phyloP scores from a whole-genome alignment of 2,113 vertebrate genomes.

The pig (Sus scrofa) region T2T-Sscrofa CM000812.6:50044001-50044500 shows the following conservation, averaged over 20 bases:
- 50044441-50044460: slow-evolving; percentile 23
- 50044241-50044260: background rate
- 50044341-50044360: background rate
- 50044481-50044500: slow-evolving; percentile 53
- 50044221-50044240: slow-evolving; percentile 39
- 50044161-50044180: slow-evolving; percentile 11
- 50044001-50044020: slow-evolving; percentile 38
- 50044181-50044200: background rate
- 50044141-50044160: background rate
- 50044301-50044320: background rate
- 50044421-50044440: slow-evolving; percentile 58
- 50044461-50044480: slow-evolving; percentile 41
- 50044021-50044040: slow-evolving; percentile 14
- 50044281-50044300: background rate
- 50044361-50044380: background rate
- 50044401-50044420: slow-evolving; percentile 29
- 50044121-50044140: background rate
- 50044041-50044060: slow-evolving; percentile 55
- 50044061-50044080: slow-evolving; percentile 36
- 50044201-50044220: background rate
- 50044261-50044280: background rate
- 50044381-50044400: slow-evolving; percentile 33
- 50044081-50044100: slow-evolving; percentile 21
- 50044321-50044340: background rate
- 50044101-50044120: slow-evolving; percentile 39